Conservation (phyloP, 1,140 invertebrate species). For the Sycobia sp. region DNA sequence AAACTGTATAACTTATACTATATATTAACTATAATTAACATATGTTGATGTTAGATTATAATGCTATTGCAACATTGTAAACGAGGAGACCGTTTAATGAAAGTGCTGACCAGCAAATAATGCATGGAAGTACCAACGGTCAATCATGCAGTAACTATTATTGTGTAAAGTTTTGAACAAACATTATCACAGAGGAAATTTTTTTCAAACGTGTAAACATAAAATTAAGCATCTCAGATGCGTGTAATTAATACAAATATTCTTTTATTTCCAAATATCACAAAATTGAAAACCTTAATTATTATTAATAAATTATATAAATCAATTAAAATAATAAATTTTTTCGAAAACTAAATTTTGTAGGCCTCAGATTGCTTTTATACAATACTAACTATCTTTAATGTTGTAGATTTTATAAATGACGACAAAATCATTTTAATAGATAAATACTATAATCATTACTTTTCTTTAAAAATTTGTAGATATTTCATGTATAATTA, state of each 20-base stretch:
- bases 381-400: too few relatives aligned
- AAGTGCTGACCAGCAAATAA: constrained; percentile 17
- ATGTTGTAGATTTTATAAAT: too few relatives aligned
- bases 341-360: constrained; percentile 24
- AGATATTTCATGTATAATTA: too few relatives aligned
- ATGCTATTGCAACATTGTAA: constrained; percentile 10
- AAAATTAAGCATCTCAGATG: constrained; percentile 17
- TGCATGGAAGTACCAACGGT: constrained; percentile 24
- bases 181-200: constrained; percentile 33
- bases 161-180: constrained; percentile 8
- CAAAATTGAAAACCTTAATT: not conserved
- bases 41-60: constrained; percentile 2
- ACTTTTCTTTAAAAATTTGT: too few relatives aligned
- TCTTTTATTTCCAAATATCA: constrained; percentile 3
- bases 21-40: constrained; percentile 13
- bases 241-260: not conserved
- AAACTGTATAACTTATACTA: too few relatives aligned
- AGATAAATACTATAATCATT: too few relatives aligned
- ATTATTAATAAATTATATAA: not conserved
- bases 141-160: constrained; percentile 5
- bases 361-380: constrained; percentile 13
- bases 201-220: constrained; percentile 18
- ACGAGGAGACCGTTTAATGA: constrained; percentile 11
- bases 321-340: not conserved
- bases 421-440: too few relatives aligned